Evolutionary conservation across 2,888 invertebrate species (phyloP).

Genomic region (Monochamus alternatus): DNA sequence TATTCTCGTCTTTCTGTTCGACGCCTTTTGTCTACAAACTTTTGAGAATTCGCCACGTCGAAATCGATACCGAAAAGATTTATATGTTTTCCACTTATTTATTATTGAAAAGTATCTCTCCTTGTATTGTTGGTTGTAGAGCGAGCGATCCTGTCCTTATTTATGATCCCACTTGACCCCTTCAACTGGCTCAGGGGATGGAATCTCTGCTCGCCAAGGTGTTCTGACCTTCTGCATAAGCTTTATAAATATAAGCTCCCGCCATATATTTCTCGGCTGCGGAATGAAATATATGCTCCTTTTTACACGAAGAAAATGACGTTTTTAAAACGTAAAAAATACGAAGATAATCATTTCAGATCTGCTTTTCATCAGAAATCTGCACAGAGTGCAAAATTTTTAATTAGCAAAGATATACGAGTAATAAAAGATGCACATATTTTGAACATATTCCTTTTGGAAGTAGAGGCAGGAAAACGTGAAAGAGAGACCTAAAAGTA

Average conservation of each 20-base stretch:
- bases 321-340: too few species aligned
- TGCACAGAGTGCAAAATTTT: too few species aligned
- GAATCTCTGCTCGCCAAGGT: background rate
- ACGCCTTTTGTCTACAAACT: background rate
- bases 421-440: too few species aligned
- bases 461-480: too few species aligned
- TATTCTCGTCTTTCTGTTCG: too few species aligned
- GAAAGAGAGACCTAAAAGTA: too few species aligned
- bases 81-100: background rate
- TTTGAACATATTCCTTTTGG: too few species aligned
- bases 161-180: constrained; percentile 1
- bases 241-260: constrained; percentile 1
- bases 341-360: too few species aligned
- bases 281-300: background rate
- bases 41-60: background rate
- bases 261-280: background rate
- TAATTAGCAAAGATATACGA: too few species aligned
- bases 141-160: background rate
- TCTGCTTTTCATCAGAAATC: too few species aligned
- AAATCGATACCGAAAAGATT: constrained; percentile 4
- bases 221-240: background rate
- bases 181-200: background rate
- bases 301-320: background rate
- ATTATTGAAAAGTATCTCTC: background rate
- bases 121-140: background rate